Percentiles rank a stretch among this genome's conserved stretches.
Conservation (phyloP, 2,797 vertebrate genomes). For the Cryptoprocta ferox region DNA sequence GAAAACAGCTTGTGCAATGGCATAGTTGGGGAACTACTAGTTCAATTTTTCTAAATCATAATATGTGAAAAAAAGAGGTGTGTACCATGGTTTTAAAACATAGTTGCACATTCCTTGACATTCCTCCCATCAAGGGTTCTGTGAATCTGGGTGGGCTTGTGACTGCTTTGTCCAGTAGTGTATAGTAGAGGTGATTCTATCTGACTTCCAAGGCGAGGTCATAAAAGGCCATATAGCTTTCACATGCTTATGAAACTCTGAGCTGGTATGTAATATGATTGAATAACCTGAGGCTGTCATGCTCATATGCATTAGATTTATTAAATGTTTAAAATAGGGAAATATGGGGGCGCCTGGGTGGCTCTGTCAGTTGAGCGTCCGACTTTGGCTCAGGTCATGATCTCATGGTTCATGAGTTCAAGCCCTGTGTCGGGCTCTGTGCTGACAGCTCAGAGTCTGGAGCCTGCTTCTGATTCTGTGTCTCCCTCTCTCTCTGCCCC, state of each 20-base stretch:
- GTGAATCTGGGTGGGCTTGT: background rate
- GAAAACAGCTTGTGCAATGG: background rate
- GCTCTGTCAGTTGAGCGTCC: too few relatives aligned
- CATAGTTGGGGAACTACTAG: background rate
- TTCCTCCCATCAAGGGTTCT: background rate
- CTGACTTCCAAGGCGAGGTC: background rate
- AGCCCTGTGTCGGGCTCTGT: too few relatives aligned
- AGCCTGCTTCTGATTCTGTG: too few relatives aligned
- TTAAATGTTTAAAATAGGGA: background rate
- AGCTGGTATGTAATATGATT: background rate
- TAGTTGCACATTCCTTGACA: background rate
- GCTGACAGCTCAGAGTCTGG: too few relatives aligned
- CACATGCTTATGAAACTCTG: background rate
- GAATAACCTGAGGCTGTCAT: background rate
- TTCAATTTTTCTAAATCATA: conserved; percentile 10
- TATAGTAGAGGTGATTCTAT: background rate
- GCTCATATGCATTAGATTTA: background rate
- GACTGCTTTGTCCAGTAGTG: background rate
- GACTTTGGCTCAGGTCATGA: too few relatives aligned
- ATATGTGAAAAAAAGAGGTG: background rate
- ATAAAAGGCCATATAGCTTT: background rate
- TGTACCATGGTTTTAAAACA: background rate
- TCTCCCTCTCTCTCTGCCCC: too few relatives aligned
- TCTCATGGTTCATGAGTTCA: too few relatives aligned
- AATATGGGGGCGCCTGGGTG: background rate